Conservation (phyloP, 2,797 vertebrate genomes). For the Mormyrus proboscirostris region DNA sequence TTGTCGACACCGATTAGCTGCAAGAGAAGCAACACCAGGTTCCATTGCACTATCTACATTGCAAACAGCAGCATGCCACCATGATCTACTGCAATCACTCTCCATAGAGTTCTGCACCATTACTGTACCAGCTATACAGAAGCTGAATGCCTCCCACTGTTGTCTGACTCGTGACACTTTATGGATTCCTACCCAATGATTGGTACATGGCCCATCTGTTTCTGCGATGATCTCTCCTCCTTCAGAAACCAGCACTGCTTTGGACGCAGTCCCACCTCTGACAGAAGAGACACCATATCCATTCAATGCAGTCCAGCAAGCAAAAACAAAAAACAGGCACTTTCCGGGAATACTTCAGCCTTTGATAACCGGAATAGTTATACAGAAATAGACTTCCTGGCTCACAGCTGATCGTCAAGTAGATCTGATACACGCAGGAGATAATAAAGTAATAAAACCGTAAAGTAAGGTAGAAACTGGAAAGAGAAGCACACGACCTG, state of each 20-base stretch:
- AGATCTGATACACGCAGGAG: neutral
- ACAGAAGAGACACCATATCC: neutral
- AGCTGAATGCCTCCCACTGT: neutral
- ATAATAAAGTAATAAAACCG: neutral
- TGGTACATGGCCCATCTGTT: slow-evolving; percentile 74
- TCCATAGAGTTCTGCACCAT: neutral
- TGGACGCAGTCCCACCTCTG: slow-evolving; percentile 81
- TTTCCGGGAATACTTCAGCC: neutral
- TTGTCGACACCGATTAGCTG: slow-evolving; percentile 78
- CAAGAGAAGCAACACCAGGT: slow-evolving; percentile 12
- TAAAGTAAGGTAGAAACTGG: neutral
- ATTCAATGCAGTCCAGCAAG: neutral
- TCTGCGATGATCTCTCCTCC: slow-evolving; percentile 74
- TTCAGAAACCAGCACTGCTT: slow-evolving; percentile 67
- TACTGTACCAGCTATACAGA: neutral
- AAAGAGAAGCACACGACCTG: neutral
- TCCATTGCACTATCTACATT: neutral
- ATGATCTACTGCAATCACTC: neutral
- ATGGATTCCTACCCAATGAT: slow-evolving; percentile 78
- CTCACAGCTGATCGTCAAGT: neutral
- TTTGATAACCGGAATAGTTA: neutral
- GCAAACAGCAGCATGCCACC: neutral
- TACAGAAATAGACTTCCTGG: neutral
- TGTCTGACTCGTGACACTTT: too few species aligned
- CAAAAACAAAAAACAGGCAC: neutral